A percentile compares a stretch with the other conserved stretches of the same genome.
phyloP scores from a whole-genome alignment of 2,888 invertebrate species.

The Agrotis ipsilon region DNA sequence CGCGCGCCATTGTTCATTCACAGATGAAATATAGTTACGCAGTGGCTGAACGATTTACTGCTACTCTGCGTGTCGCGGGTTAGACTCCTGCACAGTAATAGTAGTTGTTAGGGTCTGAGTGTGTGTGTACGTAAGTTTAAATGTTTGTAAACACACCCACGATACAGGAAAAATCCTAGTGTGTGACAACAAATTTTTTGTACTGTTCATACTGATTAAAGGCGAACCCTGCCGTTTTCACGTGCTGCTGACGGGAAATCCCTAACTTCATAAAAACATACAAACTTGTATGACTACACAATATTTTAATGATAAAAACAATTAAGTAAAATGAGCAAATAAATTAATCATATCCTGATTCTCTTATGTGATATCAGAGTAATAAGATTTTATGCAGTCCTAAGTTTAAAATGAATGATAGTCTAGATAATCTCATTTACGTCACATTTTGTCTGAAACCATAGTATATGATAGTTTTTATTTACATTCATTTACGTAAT shows the following conservation, averaged over 20 bases:
- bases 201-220: not conserved
- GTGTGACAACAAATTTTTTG: too few relatives aligned
- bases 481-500: conserved; percentile 39
- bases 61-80: too few relatives aligned
- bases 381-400: not conserved
- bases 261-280: conserved; percentile 8
- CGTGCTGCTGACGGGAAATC: conserved; percentile 20
- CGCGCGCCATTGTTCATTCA: conserved; percentile 29
- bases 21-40: not conserved
- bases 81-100: too few relatives aligned
- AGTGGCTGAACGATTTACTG: too few relatives aligned
- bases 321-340: not conserved
- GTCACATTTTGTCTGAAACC: conserved; percentile 9
- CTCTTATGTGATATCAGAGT: not conserved
- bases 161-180: too few relatives aligned
- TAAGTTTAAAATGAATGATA: not conserved
- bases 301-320: conserved; percentile 12
- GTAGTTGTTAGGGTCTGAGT: too few relatives aligned
- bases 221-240: conserved; percentile 19
- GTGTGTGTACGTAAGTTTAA: too few relatives aligned
- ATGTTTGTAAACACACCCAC: too few relatives aligned
- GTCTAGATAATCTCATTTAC: conserved; percentile 21
- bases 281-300: conserved; percentile 7
- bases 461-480: conserved; percentile 16
- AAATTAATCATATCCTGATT: conserved; percentile 7